Percentiles rank a stretch among this genome's conserved stretches.
These are phyloP conservation scores for Melanotaenia nigrans DNA, from an alignment of 2,797 vertebrate genomes.

Conservation along the genomic window DNA sequence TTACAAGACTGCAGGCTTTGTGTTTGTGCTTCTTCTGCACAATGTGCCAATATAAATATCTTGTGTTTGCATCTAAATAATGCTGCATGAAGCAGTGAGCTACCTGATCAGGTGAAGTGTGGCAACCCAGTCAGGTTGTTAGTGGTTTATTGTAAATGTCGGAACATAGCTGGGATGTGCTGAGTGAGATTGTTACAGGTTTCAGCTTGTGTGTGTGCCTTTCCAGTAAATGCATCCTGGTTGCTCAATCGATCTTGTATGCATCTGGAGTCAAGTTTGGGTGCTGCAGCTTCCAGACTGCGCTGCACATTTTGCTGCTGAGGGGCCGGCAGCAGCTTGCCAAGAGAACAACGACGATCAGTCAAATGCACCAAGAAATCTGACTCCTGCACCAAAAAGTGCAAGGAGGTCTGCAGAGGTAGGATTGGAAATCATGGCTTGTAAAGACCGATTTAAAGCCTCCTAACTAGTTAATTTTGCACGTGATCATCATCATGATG, in stretches of 20 bases:
- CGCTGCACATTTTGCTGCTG: constrained; percentile 31
- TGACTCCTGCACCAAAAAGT: constrained; percentile 62
- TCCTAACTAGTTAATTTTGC: not conserved
- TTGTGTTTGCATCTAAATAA: not conserved
- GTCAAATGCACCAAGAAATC: constrained; percentile 55
- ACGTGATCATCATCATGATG: not conserved
- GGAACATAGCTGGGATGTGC: constrained; percentile 9
- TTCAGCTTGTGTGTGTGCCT: constrained; percentile 5
- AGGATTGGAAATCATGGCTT: constrained; percentile 6
- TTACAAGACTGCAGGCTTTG: constrained; percentile 6
- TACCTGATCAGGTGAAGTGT: not conserved
- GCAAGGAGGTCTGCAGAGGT: constrained; percentile 37
- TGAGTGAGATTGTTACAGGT: not conserved
- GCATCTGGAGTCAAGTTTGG: constrained; percentile 28
- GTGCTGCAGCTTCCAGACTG: constrained; percentile 33
- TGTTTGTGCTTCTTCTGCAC: not conserved
- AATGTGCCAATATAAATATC: not conserved
- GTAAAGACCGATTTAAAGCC: not conserved
- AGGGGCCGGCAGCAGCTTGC: constrained; percentile 29
- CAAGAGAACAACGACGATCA: constrained; percentile 40
- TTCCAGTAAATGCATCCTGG: not conserved
- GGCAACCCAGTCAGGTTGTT: not conserved
- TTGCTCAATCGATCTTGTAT: constrained; percentile 1
- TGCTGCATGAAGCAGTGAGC: not conserved
- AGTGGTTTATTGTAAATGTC: not conserved